Evolutionary conservation across 1,140 invertebrate genomes (phyloP), one percentile per base, ranked within the genome.

Genomic region (Heliconius himera): DNA sequence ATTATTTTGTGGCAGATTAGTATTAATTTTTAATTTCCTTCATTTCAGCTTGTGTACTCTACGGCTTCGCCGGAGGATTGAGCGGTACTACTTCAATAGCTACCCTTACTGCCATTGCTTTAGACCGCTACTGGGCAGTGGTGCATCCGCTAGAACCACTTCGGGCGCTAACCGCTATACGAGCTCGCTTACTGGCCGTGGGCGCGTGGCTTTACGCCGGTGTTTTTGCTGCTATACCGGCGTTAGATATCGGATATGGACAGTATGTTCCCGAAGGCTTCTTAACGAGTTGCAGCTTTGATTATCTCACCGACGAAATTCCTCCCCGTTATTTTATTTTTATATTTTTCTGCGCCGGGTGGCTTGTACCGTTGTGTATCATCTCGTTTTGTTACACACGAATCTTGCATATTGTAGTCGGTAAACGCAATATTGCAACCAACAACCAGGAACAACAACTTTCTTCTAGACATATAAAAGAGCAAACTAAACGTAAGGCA

Each of bases 261-360:
- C 94, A 95, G 8, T 98, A 98, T 91, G 96, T 97, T 16, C 97
- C 97, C 2, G 97, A 98, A 92, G 97, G 97, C 8, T 97, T 96
- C 81, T 92, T 98, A 72, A 97, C 97, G 8, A 97, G 96, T 82
- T 98, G 97, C 92, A 97, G 97, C 80, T 98, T 97, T 83, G 97
- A 98, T 87, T 98, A 98, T 85, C 92, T 98, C 4, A 96, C 96
- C 8, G 95, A 96, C 49, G 95, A 96, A 82, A 81, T 86, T 1
- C 87, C 89, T 2, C 95, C 95, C 0, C 95, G 95, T 74, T 94
- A 95, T 36, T 97, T 96, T 83, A 97, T 97, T 80, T 95, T 97
- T 9, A 84, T 94, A 9, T 97, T 97, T 85, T 97, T 97, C 82
- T 92, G 96, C 11, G 96, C 96, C 0, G 97, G 96, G 18, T 97